Base-by-base conservation (phyloP, 2,797 vertebrate species). In the Loriculus beryllinus region DNA sequence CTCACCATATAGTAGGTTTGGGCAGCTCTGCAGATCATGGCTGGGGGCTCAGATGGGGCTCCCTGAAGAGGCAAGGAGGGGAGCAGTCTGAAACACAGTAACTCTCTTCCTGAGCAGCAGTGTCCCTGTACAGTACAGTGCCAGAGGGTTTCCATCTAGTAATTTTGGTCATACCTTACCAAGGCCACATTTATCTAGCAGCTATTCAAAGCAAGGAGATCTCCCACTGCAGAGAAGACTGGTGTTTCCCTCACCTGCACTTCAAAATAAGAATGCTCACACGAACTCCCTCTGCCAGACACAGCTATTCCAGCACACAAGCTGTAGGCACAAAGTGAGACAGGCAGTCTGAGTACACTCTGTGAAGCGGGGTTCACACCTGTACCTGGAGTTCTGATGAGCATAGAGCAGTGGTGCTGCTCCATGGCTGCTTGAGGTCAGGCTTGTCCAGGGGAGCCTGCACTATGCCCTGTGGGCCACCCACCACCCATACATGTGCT, bases 131-230 rank as follows among this genome's bases (percentile, higher is more conserved):
- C 79, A 75, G 42, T 3, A 7, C 60, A 40, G 72, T 75, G 76
- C 79, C 92, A 91, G 52, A 80, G 45, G 56, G 72, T 76, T 83
- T 45, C 76, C 76, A 63, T 90, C 79, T 82, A 83, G 70, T 20
- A 47, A 29, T 49, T 85, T 62, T 45, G 37, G 65, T 68, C 45
- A 6, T 56, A 37, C 51, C 89, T 83, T 40, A 90, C 37, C 92
- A 94, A 92, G 85, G 90, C 70, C 74, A 47, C 70, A 21, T 75
- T 81, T 88, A 83, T 92, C 86, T 62, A 81, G 62, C 74, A 88
- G 54, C 47, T 25, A 69, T 40, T 71, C 74, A 21, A 82, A 92
- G 77, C 3, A 4, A 84, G 39, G 68, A 67, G 68, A 67, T 88
- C 56, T 82, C 70, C 76, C n/a, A 14, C 52, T 56, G 65, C 0